Conservation (phyloP, 2,797 vertebrate genomes). For the Poecilia picta region DNA sequence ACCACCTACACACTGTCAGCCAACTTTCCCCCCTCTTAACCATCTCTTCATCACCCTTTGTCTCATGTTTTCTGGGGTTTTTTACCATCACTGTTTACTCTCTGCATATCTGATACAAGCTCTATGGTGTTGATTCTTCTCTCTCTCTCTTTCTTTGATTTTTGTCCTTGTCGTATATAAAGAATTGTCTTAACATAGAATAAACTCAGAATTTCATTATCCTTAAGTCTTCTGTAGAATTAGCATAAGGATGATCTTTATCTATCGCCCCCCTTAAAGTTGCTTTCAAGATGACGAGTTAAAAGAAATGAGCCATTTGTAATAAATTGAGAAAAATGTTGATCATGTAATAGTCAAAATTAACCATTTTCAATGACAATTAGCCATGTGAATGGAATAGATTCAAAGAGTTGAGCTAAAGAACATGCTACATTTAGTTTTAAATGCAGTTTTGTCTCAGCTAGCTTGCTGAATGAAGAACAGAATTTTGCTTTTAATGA, state of each 20-base stretch:
- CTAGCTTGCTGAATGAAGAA: background rate
- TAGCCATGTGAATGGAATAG: background rate
- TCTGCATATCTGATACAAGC: slow-evolving; percentile 30
- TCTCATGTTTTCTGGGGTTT: slow-evolving; percentile 9
- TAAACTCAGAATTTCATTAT: background rate
- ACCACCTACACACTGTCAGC: slow-evolving; percentile 73
- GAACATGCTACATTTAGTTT: background rate
- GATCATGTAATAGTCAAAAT: background rate
- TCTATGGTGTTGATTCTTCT: slow-evolving; percentile 24
- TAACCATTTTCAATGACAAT: background rate
- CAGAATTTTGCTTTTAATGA: background rate
- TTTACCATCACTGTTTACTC: slow-evolving; percentile 25
- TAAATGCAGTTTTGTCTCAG: background rate
- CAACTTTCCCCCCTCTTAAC: slow-evolving; percentile 45
- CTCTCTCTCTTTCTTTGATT: slow-evolving; percentile 15
- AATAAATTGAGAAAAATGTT: background rate
- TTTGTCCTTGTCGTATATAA: slow-evolving; percentile 1
- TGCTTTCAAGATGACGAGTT: background rate
- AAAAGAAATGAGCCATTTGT: background rate
- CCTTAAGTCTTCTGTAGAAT: background rate
- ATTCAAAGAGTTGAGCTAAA: background rate
- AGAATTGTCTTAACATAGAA: slow-evolving; percentile 1
- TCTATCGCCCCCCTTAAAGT: background rate
- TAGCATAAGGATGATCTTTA: background rate
- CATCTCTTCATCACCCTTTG: slow-evolving; percentile 47